A percentile compares a stretch with the other conserved stretches of the same genome.
phyloP scores from a whole-genome alignment of 2,113 vertebrate genomes.

The Paracanthobrama guichenoti region DNA sequence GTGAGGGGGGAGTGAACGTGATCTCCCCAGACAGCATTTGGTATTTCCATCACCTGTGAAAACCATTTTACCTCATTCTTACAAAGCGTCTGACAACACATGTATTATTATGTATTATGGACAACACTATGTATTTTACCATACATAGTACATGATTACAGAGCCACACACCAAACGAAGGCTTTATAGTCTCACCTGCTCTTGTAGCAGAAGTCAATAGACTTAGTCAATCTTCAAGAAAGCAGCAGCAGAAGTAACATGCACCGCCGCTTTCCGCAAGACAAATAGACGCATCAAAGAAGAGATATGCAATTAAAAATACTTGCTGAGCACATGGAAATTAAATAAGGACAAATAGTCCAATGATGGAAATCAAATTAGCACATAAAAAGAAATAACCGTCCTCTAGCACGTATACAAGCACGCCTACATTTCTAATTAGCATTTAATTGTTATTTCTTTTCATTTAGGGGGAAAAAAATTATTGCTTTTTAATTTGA shows the following conservation, averaged over 20 bases:
- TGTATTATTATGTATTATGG: too few relatives aligned
- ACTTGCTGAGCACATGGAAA: constrained; percentile 27
- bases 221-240: not conserved
- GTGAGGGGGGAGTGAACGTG: constrained; percentile 10
- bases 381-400: constrained; percentile 31
- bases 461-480: constrained; percentile 63
- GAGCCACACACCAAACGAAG: not conserved
- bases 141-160: too few relatives aligned
- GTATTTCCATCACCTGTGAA: constrained; percentile 70
- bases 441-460: constrained; percentile 81
- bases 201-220: not conserved
- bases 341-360: not conserved
- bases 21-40: constrained; percentile 64
- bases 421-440: constrained; percentile 73
- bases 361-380: constrained; percentile 39
- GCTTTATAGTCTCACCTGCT: not conserved
- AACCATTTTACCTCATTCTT: constrained; percentile 55
- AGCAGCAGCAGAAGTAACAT: not conserved
- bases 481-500: constrained; percentile 75
- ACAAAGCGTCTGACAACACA: constrained; percentile 50
- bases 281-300: constrained; percentile 17
- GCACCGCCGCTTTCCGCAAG: not conserved
- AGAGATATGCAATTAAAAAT: constrained; percentile 34
- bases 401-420: constrained; percentile 24
- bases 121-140: not conserved